Evolutionary conservation across 2,888 invertebrate genomes (phyloP).

Genomic region (Metopia argyrocephala): DNA sequence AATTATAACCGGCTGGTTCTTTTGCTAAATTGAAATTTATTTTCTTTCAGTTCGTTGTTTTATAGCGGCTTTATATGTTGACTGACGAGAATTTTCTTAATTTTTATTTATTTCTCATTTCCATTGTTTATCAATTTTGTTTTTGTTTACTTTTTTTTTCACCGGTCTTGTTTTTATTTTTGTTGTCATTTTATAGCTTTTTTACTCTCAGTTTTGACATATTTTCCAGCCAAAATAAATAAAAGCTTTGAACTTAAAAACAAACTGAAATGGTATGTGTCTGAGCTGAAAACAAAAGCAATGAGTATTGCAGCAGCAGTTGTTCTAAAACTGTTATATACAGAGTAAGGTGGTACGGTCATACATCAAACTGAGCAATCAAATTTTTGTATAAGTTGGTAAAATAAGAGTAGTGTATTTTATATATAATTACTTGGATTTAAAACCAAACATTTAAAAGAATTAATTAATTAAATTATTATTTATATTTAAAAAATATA

Average conservation of each 20-base stretch:
- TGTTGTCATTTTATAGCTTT: constrained; percentile 18
- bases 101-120: constrained; percentile 3
- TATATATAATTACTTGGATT: too few species aligned
- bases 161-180: constrained; percentile 10
- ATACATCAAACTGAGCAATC: too few species aligned
- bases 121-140: constrained; percentile 31
- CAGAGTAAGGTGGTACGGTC: too few species aligned
- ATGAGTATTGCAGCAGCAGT: too few species aligned
- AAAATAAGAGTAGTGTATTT: too few species aligned
- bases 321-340: too few species aligned
- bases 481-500: too few species aligned
- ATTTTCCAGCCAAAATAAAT: not conserved
- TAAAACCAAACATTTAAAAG: too few species aligned
- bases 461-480: too few species aligned
- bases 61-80: constrained; percentile 44
- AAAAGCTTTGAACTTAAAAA: not conserved
- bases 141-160: not conserved
- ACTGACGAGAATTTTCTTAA: not conserved
- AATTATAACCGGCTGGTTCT: constrained; percentile 17
- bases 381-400: too few species aligned
- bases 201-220: not conserved
- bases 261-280: not conserved
- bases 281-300: not conserved
- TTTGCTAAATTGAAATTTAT: constrained; percentile 51
- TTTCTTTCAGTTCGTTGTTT: not conserved